These are phyloP conservation scores for Stegophylla sp. DNA, from an alignment of 2,888 invertebrate species.

Conservation along the genomic window DNA sequence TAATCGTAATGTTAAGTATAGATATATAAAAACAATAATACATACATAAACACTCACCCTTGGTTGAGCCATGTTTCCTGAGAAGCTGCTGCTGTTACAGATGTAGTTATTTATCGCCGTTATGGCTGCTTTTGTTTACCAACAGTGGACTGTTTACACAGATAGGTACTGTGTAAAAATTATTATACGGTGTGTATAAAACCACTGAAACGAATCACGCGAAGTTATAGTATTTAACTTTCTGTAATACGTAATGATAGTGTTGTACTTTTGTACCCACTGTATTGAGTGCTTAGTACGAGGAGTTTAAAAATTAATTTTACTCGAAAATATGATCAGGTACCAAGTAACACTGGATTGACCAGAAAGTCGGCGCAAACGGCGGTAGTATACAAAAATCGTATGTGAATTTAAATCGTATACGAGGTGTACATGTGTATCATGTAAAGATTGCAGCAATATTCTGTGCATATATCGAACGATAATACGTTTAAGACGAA, in stretches of 20 bases:
- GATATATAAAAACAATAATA: constrained; percentile 32
- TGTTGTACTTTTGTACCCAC: too few relatives aligned
- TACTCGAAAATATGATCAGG: too few relatives aligned
- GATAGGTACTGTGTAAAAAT: too few relatives aligned
- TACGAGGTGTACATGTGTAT: not conserved
- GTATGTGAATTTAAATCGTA: too few relatives aligned
- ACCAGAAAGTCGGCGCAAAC: not conserved
- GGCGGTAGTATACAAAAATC: not conserved
- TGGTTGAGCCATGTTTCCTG: constrained; percentile 78
- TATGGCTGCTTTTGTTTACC: constrained; percentile 25
- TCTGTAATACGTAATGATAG: not conserved
- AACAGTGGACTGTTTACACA: constrained; percentile 18
- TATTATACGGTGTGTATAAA: not conserved
- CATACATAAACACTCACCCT: constrained; percentile 72
- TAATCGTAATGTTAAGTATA: constrained; percentile 2
- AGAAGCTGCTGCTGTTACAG: not conserved
- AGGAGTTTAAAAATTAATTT: not conserved
- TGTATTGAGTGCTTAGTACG: too few relatives aligned
- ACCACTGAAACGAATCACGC: not conserved
- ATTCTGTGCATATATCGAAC: not conserved
- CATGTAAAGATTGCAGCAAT: not conserved
- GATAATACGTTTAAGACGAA: not conserved
- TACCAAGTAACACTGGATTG: not conserved
- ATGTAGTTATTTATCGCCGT: constrained; percentile 42
- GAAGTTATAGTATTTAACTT: not conserved